Evolutionary conservation across 1,140 invertebrate species (phyloP), one percentile per base, ranked within the genome.

Genomic region (Sinella curviseta): DNA sequence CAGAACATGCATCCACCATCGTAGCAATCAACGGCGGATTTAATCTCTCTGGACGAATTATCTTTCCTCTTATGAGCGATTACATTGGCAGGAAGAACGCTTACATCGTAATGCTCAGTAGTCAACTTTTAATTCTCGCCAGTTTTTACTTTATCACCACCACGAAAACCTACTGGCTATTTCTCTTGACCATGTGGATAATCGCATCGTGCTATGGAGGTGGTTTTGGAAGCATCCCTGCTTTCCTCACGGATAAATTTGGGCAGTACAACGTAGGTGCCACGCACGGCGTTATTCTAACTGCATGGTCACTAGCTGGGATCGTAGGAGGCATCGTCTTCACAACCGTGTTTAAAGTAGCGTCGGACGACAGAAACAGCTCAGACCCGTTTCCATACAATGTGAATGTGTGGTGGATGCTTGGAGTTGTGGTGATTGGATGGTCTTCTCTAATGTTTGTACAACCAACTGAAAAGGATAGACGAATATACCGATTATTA

Each of bases 251-350:
- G 34, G 82, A 83, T 55, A 81, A 67, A 39, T 83, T 83, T 76
- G 80, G 80, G 0, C 74, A 78, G 1, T 73, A 36, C 0, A 83
- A 83, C 48, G 78, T 80, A 33, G 80, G 82, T 1, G 77, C 82
- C 12, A 78, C 76, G 57, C 82, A 83, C 77, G 82, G 82, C 8
- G 76, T 83, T 30, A 81, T 83, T 74, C 48, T 83, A 17, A 83
- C 82, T 12, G 78, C 78, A 0, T 83, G 82, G 82, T 80, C 78
- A 33, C 39, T 82, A 16, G 80, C 80, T 39, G 82, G 82, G 0
- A 78, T 83, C 31, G 74, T 1, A 28, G 82, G 82, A 16, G 82
- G 82, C 17, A 26, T 83, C 0, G 78, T 81, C 24, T 83, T 79
- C 35, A 79, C 82, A 20, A 65, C 78, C 0, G 65, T 83, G 54